Base-by-base conservation (phyloP, 2,113 vertebrate species). In the Ictalurus punctatus region DNA sequence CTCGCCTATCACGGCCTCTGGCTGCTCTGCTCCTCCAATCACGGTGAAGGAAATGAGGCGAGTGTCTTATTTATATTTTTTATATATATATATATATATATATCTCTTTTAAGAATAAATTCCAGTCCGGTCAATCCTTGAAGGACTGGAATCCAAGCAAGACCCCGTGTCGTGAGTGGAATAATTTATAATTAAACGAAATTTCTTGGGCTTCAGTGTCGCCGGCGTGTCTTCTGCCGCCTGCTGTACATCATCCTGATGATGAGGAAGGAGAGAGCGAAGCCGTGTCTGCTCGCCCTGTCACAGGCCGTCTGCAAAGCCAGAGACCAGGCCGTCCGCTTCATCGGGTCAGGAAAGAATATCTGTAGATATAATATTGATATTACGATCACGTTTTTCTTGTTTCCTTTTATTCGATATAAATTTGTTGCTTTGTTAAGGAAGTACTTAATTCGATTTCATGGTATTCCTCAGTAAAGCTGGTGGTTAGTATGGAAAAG, bases 171-270 rank as follows among this genome's bases (percentile, higher is more conserved):
- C 44, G 44, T 7, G 44, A 48, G 44, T 48, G 44, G 44, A 48
- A 48, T 48, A 48, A 48, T 48, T 48, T 48, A 10, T 1, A 44
- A 21, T 37, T 48, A 19, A 89, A 34, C 30, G 10, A 76, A 21
- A 54, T 40, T 23, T 86, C 34, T 91, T 25, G 87, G 8, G 87
- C 65, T 37, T 86, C 92, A 94, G 94, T 95, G 90, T 73, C 87
- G 99, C 52, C 76, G 92, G 0, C 92, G 88, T 17, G 90, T 99
- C 34, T 98, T 99, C 92, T 95, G 96, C 59, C 92, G 40, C 0
- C 91, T 99, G 40, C 96, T 99, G 54, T 95, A 90, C 5, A 93
- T 98, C 7, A 94, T 99, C 79, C 91, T 99, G 67, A 98, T 99
- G 98, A 92, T 96, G 94, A 95, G 93, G 48, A 94, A 93, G 58